Percentiles rank a stretch among this genome's conserved stretches.
Conservation (phyloP, 2,797 vertebrate genomes). For the Prunella strophiata region DNA sequence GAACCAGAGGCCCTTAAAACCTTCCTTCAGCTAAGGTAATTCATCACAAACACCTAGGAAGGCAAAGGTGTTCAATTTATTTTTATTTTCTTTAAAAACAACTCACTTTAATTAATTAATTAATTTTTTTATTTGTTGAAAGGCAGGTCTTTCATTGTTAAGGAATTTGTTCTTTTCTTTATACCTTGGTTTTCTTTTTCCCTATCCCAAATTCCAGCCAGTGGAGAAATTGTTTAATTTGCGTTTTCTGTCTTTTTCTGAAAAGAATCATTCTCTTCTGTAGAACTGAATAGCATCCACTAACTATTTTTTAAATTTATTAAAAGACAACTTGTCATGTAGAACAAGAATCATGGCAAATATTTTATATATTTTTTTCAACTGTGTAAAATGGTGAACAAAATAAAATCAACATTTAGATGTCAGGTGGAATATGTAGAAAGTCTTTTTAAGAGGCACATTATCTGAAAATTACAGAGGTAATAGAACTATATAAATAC, state of each 20-base stretch:
- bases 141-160: not conserved
- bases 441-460: not conserved
- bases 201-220: not conserved
- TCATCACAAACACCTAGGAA: not conserved
- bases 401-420: not conserved
- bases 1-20: not conserved
- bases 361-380: not conserved
- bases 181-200: not conserved
- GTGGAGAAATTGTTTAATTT: not conserved
- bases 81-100: not conserved
- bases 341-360: not conserved
- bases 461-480: not conserved
- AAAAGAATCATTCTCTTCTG: not conserved
- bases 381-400: not conserved
- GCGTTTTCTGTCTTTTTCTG: not conserved
- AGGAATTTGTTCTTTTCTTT: not conserved
- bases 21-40: not conserved
- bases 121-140: not conserved
- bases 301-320: not conserved
- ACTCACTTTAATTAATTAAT: not conserved
- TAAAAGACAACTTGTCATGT: not conserved
- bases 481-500: not conserved
- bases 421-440: not conserved
- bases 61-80: not conserved
- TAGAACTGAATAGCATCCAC: not conserved